phyloP scores from a whole-genome alignment of 2,888 invertebrate genomes.

The Ditula angustiorana region DNA sequence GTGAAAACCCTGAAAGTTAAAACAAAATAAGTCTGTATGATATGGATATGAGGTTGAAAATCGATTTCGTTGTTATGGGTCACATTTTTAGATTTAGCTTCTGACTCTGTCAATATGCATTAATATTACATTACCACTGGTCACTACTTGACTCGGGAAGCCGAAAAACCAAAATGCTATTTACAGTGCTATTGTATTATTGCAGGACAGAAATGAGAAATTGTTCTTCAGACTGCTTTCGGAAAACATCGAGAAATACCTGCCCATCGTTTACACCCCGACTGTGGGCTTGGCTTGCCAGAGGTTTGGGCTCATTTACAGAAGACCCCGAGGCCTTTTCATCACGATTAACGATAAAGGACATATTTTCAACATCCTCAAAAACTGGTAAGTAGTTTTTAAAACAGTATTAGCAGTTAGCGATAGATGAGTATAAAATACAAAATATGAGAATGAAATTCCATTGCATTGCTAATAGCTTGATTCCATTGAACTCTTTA shows the following conservation, averaged over 20 bases:
- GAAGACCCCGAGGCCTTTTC: constrained; percentile 97
- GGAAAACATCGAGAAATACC: constrained; percentile 96
- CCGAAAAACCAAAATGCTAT: constrained; percentile 29
- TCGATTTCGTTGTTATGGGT: too few relatives aligned
- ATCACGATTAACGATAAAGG: constrained; percentile 98
- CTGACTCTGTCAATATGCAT: too few relatives aligned
- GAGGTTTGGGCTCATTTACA: constrained; percentile 97
- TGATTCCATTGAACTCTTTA: too few relatives aligned
- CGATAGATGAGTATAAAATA: too few relatives aligned
- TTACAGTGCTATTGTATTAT: constrained; percentile 61
- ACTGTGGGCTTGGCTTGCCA: constrained; percentile 99
- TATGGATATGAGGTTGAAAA: too few relatives aligned
- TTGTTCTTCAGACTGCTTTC: constrained; percentile 96
- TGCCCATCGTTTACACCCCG: constrained; percentile 99
- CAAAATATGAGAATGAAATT: too few relatives aligned
- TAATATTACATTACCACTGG: too few relatives aligned
- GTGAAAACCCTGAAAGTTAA: too few relatives aligned
- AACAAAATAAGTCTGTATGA: too few relatives aligned
- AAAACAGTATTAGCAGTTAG: background rate
- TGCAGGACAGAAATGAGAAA: constrained; percentile 97
- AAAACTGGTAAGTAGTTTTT: constrained; percentile 91
- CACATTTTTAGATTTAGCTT: too few relatives aligned
- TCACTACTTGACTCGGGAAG: background rate
- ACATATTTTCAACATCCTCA: constrained; percentile 95
- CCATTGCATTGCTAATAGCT: too few relatives aligned